These are phyloP conservation scores for Tachina fera DNA, from an alignment of 2,888 invertebrate genomes.

Conservation along the genomic window DNA sequence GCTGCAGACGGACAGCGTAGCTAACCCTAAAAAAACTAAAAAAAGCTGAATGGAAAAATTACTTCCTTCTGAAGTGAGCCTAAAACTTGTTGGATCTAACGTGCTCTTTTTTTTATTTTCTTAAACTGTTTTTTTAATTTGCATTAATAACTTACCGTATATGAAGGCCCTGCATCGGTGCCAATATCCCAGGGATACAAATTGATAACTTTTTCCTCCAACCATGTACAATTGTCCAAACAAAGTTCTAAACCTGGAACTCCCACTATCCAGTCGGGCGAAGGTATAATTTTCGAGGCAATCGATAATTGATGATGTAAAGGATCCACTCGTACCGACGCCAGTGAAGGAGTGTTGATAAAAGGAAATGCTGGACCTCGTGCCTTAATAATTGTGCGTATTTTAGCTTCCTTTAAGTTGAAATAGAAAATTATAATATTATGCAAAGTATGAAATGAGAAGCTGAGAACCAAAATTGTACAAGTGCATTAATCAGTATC, in stretches of 20 bases:
- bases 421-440: neutral
- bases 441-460: too few relatives aligned
- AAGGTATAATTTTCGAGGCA: conserved; percentile 97
- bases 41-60: too few relatives aligned
- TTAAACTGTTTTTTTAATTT: too few relatives aligned
- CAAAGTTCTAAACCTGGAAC: conserved; percentile 96
- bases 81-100: too few relatives aligned
- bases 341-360: conserved; percentile 92
- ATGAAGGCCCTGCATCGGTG: conserved; percentile 95
- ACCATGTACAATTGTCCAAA: conserved; percentile 95
- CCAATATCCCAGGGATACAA: conserved; percentile 98
- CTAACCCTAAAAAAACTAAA: too few relatives aligned
- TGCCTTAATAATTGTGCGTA: conserved; percentile 96
- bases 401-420: conserved; percentile 88
- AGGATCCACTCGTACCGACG: conserved; percentile 94
- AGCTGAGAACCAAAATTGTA: too few relatives aligned
- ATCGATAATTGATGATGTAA: conserved; percentile 96
- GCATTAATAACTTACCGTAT: conserved; percentile 84
- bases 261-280: conserved; percentile 99
- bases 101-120: too few relatives aligned
- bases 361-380: conserved; percentile 94
- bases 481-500: too few relatives aligned
- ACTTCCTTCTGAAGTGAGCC: too few relatives aligned
- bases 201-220: conserved; percentile 90
- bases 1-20: too few relatives aligned